Percentiles rank a stretch among this genome's conserved stretches.
phyloP scores from a whole-genome alignment of 1,140 invertebrate genomes.

The Papilio machaon region DNA sequence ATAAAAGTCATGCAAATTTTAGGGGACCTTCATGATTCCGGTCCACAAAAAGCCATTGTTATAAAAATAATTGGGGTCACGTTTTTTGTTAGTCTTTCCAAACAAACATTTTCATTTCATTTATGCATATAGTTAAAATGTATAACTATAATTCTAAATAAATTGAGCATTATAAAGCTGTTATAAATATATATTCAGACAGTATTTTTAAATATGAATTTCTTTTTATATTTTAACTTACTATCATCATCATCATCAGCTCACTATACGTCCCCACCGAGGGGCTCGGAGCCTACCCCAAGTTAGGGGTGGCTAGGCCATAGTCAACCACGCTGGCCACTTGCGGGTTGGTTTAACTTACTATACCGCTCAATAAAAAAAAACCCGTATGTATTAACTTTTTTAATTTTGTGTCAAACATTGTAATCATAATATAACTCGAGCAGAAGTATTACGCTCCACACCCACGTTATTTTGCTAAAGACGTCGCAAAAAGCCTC shows the following conservation, averaged over 20 bases:
- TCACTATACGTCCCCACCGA: too few species aligned
- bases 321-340: too few species aligned
- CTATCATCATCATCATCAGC: too few species aligned
- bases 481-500: conserved; percentile 72
- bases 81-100: conserved; percentile 53
- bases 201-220: background rate
- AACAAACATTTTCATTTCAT: conserved; percentile 29
- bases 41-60: conserved; percentile 70
- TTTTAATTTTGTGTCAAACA: background rate
- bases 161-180: background rate
- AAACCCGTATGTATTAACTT: background rate
- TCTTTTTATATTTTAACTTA: background rate
- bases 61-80: conserved; percentile 75
- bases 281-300: too few species aligned
- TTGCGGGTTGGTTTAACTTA: background rate
- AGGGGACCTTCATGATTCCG: conserved; percentile 56
- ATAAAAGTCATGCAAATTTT: conserved; percentile 76
- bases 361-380: background rate
- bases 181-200: background rate
- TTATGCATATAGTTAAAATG: conserved; percentile 9
- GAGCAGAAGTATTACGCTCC: conserved; percentile 49
- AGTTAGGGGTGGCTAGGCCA: too few species aligned
- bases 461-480: conserved; percentile 65
- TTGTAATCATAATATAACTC: conserved; percentile 4
- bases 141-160: conserved; percentile 3